Base-by-base conservation (phyloP, 2,113 vertebrate species). In the Ophthalmolycus amberensis region DNA sequence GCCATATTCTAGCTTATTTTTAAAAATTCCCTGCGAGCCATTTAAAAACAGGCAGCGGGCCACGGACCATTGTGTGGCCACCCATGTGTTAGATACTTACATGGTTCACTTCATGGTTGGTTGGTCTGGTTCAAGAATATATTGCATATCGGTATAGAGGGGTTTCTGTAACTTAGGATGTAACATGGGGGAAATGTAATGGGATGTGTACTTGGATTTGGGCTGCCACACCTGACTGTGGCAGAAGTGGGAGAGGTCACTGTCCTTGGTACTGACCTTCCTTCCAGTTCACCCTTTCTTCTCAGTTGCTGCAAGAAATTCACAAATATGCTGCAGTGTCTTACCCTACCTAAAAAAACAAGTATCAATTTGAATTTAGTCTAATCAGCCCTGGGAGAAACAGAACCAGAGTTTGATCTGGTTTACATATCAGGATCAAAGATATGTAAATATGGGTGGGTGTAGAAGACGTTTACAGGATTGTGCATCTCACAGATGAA, bases 181-280 rank as follows among this genome's bases (percentile, higher is more conserved):
- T 42, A 42, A 42, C 38, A 40, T 44, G 38, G 5, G 40, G 52
- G 60, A 12, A 44, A 20, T 59, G 27, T 59, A 32, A 42, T 29
- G 7, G 2, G 14, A 27, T 1, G 1, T 58, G 6, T 40, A 71
- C 68, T 71, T 71, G 14, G 40, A 7, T 18, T n/a, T 58, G 34
- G 37, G 34, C 52, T 72, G 37, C 4, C 18, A 10, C 1, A 18
- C n/a, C 56, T 40, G 22, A 40, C 11, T 70, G 29, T 10, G 25
- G 46, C 67, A 70, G 10, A 54, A n/a, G 46, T 25, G 12, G 50
- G 14, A 58, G 25, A 72, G 54, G 37, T 71, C 50, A 71, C 70
- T 59, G 52, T 58, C 70, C 52, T 11, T 29, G 29, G 29, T 3
- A 5, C 52, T 27, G 37, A 27, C 50, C 34, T 56, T 25, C 29